Base-by-base conservation (phyloP, 1,140 invertebrate species). In the Scaptomyza graminum region DNA sequence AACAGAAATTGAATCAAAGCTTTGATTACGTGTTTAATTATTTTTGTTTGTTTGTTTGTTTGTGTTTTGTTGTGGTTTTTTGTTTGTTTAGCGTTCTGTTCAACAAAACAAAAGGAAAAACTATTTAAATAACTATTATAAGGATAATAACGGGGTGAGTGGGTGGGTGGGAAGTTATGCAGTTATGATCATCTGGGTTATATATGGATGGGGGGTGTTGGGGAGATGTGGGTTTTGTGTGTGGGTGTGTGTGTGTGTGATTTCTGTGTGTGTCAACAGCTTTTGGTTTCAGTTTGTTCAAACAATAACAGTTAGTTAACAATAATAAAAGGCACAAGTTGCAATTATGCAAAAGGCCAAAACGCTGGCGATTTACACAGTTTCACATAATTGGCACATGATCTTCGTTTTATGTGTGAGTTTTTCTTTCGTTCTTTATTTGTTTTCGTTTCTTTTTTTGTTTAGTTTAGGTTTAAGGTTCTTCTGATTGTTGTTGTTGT, bases 321-420 rank as follows among this genome's bases (percentile, higher is more conserved):
- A 89, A 89, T 80, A 84, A 89, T 88, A 79, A 84, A 88, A 89
- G 84, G 84, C 84, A 89, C 84, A 89, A 80, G 85, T 87, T 90
- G 74, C 81, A 85, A 71, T 76, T 85, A 78, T 78, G 80, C 80
- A 73, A 83, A 83, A 72, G 65, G 82, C 77, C 81, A 81, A 81
- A 85, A 85, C 77, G 78, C 77, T 85, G 81, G 82, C 82, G 63
- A 71, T 82, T 85, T 47, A 88, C 82, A 85, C 82, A 75, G 51
- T 79, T 82, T 78, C 67, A 85, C 82, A 82, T 87, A 87, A 82
- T 85, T 85, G 82, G 82, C 82, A 85, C 82, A 85, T 85, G 43
- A 34, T 34, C 31, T 61, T 46, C 22, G 11, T n/a, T 41, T 41
- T 41, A 8, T 41, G 28, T 31, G 28, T 31, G 18, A 22, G n/a